phyloP scores from a whole-genome alignment of 2,888 invertebrate species.

The Schizaphis graminum region DNA sequence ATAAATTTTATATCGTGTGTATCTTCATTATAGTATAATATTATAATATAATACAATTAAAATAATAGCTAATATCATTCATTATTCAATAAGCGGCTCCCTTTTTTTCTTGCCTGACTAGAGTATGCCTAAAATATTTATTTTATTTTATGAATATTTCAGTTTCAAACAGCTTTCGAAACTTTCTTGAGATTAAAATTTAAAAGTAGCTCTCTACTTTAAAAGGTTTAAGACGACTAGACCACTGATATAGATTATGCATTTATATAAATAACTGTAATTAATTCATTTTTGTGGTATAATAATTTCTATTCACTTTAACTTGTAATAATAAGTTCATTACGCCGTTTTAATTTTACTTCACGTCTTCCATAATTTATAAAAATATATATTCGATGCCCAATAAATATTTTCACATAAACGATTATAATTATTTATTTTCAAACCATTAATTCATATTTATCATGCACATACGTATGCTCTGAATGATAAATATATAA shows the following conservation, averaged over 20 bases:
- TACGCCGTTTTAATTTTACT: neutral
- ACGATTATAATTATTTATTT: neutral
- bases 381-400: neutral
- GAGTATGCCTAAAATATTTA: neutral
- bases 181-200: neutral
- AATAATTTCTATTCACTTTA: neutral
- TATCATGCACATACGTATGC: neutral
- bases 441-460: neutral
- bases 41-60: neutral
- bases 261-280: neutral
- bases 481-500: neutral
- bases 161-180: neutral
- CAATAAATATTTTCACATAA: neutral
- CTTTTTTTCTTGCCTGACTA: neutral
- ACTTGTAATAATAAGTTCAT: neutral
- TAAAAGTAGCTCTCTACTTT: neutral
- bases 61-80: neutral
- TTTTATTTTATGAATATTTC: neutral
- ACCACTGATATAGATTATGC: neutral
- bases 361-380: neutral
- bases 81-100: neutral
- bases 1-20: neutral
- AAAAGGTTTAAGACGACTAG: neutral
- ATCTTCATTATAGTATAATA: neutral
- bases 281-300: neutral